These are phyloP conservation scores for Cephus cinctus DNA, from an alignment of 1,140 invertebrate species.

Conservation along the genomic window DNA sequence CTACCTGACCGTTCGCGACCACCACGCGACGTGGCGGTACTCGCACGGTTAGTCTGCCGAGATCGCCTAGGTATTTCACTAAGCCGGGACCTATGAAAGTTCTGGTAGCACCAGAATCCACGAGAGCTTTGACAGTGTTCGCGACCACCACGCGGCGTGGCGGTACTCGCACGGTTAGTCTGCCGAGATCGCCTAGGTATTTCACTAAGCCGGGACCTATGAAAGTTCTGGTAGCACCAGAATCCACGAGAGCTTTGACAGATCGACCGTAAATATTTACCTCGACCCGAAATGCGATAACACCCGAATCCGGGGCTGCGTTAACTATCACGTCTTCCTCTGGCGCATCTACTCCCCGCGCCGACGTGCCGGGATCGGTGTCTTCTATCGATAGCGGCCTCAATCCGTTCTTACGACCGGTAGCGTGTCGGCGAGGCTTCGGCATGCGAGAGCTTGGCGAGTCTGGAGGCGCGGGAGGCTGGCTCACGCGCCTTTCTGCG, in stretches of 20 bases:
- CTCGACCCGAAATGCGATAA: neutral
- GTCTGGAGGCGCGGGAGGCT: neutral
- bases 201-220: neutral
- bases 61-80: neutral
- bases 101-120: conserved; percentile 5
- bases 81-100: conserved; percentile 1
- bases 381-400: neutral
- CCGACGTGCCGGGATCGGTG: neutral
- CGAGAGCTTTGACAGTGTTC: conserved; percentile 7
- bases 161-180: neutral
- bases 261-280: neutral
- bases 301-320: neutral
- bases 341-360: too few relatives aligned
- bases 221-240: conserved; percentile 3
- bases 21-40: conserved; percentile 6
- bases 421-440: neutral
- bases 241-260: conserved; percentile 11
- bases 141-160: conserved; percentile 2
- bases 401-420: neutral
- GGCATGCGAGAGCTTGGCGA: neutral
- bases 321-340: neutral
- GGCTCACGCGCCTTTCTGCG: neutral
- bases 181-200: neutral
- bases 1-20: neutral
- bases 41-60: neutral